Percentiles rank a stretch among this genome's conserved stretches.
These are phyloP conservation scores for Acanthurus lineatus DNA, from an alignment of 2,797 vertebrate species.

Conservation along the genomic window DNA sequence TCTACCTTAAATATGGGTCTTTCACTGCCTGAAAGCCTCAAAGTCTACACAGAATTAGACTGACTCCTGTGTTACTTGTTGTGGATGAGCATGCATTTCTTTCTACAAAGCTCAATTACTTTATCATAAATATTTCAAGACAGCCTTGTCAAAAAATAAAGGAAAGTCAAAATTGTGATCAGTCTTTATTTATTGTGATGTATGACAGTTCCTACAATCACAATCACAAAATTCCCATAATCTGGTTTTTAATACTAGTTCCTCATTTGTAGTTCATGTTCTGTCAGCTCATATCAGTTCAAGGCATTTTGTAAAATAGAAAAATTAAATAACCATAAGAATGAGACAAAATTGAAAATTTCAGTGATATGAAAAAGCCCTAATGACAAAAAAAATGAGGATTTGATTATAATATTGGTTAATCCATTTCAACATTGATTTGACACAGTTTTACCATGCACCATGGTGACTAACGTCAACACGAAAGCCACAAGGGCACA, in stretches of 20 bases:
- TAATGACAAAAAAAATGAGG: constrained; percentile 7
- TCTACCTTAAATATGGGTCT: constrained; percentile 36
- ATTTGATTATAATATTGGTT: constrained; percentile 7
- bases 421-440: constrained; percentile 16
- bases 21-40: constrained; percentile 27
- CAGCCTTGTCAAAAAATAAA: background rate
- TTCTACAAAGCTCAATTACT: background rate
- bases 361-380: background rate
- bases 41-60: constrained; percentile 12
- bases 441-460: background rate
- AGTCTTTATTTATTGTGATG: no score
- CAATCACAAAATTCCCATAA: background rate
- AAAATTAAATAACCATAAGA: background rate
- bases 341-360: background rate
- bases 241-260: constrained; percentile 1
- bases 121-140: background rate
- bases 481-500: background rate
- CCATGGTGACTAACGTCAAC: constrained; percentile 28
- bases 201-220: no score
- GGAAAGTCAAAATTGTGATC: background rate
- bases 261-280: background rate
- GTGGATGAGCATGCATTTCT: background rate
- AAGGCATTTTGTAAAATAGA: background rate
- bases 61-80: constrained; percentile 14
- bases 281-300: background rate